Base-by-base conservation (phyloP, 2,797 vertebrate genomes). In the Psittacula derbiana region DNA sequence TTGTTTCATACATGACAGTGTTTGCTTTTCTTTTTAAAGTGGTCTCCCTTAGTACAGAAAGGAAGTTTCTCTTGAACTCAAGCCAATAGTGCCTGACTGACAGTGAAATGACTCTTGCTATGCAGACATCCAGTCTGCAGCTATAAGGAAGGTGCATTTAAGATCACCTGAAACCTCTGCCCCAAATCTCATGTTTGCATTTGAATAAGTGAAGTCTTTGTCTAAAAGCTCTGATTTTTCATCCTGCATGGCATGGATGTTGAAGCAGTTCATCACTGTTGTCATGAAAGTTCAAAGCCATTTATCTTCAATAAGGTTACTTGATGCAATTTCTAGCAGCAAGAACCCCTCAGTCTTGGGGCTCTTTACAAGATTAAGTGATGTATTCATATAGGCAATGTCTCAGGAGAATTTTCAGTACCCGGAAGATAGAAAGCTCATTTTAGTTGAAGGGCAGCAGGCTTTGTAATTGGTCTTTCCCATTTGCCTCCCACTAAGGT, bases 201-300 rank as follows among this genome's bases (percentile, higher is more conserved):
- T 91, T 94, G 80, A 93, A 94, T 92, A 78, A 78, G 86, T 93
- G 90, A 84, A 92, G 94, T 73, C 85, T 94, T 91, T 88, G 70
- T 80, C 90, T 91, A 79, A 90, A 90, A 90, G 61, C 87, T 88
- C 80, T 76, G 82, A 64, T 82, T 96, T 92, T 95, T 84, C 89
- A 90, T 52, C 73, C 66, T 88, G 62, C 66, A 47, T 50, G 2
- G 1, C n/a, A 33, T 64, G 62, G 87, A 88, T 40, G 36, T 79
- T 70, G 57, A 96, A 93, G 87, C 55, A 93, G 80, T 96, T 93
- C 70, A 88, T 97, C 95, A 96, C 78, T 94, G 95, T 76, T 94
- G 82, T 85, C 89, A 88, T 81, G 70, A 94, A 95, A 96, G 92
- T 95, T 96, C 95, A 97, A 96, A 94, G 89, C 38, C 93, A 94